Evolutionary conservation across 2,888 invertebrate genomes (phyloP).

Genomic region (Hyposoter dolosus): DNA sequence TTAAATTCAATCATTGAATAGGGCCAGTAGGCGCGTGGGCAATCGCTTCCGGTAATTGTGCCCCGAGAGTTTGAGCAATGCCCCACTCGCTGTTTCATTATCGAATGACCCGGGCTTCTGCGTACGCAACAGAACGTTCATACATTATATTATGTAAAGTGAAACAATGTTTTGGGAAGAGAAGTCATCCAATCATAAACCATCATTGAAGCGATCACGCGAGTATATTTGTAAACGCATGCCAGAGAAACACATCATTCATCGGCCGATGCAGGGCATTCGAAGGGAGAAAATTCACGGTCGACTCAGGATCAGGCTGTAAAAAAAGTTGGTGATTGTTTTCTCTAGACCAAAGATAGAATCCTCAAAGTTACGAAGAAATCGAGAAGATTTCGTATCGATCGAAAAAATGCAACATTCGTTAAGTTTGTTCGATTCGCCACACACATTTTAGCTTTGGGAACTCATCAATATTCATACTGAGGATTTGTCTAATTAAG

Average conservation of each 20-base stretch:
- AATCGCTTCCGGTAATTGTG: constrained; percentile 41
- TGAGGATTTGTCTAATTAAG: neutral
- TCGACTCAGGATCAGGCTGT: neutral
- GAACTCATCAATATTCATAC: neutral
- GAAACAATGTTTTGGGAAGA: constrained; percentile 7
- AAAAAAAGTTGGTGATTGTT: neutral
- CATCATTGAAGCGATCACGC: neutral
- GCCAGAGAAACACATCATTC: neutral
- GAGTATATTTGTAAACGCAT: neutral
- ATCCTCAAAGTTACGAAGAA: too few species aligned
- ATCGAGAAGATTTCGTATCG: too few species aligned
- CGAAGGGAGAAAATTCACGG: neutral
- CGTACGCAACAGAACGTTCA: constrained; percentile 17
- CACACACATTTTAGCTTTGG: neutral
- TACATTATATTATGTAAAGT: constrained; percentile 4
- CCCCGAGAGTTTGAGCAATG: constrained; percentile 18
- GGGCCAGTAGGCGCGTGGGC: constrained; percentile 17
- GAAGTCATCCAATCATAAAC: constrained; percentile 1
- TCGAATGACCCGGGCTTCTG: constrained; percentile 25
- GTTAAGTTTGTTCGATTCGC: neutral
- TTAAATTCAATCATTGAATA: constrained; percentile 51
- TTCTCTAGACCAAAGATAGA: too few species aligned
- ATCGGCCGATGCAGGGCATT: neutral
- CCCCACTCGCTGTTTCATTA: constrained; percentile 40
- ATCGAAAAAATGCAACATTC: too few species aligned